phyloP scores from a whole-genome alignment of 2,888 invertebrate species.

The Campaea margaritaria region DNA sequence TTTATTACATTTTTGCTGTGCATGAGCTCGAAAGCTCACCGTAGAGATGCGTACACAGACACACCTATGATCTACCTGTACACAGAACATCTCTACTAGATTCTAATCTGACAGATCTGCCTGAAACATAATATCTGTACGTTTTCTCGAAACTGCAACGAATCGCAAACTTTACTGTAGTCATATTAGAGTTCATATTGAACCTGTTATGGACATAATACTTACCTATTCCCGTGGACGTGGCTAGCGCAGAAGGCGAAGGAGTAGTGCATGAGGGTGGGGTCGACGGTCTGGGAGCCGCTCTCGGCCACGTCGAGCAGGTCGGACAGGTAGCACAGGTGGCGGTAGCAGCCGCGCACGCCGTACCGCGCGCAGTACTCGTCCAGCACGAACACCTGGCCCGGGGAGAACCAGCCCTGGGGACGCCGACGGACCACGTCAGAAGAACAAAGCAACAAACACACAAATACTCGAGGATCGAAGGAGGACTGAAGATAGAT shows the following conservation, averaged over 20 bases:
- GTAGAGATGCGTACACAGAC: background rate
- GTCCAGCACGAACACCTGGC: conserved; percentile 99
- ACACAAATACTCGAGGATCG: too few species aligned
- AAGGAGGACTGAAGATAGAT: too few species aligned
- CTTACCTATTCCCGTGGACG: conserved; percentile 99
- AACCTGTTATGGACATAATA: conserved; percentile 25
- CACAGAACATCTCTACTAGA: too few species aligned
- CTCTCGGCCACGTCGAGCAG: conserved; percentile 97
- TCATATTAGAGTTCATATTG: background rate
- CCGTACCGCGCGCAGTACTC: conserved; percentile 99
- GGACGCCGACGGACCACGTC: conserved; percentile 36
- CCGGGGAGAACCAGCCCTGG: conserved; percentile 99
- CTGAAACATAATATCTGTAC: too few species aligned
- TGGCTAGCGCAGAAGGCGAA: conserved; percentile 99
- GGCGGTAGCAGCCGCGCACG: conserved; percentile 98
- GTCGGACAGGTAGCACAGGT: conserved; percentile 98
- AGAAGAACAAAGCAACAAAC: too few species aligned
- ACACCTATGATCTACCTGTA: background rate
- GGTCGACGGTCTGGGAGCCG: conserved; percentile 96
- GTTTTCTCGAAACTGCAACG: too few species aligned
- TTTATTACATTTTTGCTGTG: too few species aligned
- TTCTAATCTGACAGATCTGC: too few species aligned
- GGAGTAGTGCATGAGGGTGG: conserved; percentile 99
- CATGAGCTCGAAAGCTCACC: too few species aligned
- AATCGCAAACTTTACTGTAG: too few species aligned